Base-by-base conservation (phyloP, 2,797 vertebrate species). In the Australoheros facetus region DNA sequence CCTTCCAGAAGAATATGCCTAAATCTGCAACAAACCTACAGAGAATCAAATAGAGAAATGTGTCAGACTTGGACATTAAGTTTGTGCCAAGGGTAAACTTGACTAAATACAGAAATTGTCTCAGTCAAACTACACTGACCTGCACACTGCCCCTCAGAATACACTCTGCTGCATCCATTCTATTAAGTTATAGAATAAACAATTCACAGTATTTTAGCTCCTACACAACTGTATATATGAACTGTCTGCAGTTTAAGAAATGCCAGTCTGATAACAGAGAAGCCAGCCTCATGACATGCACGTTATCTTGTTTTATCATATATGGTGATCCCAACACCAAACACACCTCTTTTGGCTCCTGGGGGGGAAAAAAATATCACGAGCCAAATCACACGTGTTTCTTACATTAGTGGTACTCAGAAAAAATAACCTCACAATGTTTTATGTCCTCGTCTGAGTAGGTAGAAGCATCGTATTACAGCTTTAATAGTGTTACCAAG, bases 371-470 rank as follows among this genome's bases (percentile, higher is more conserved):
- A 3, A 74, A n/a, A 26, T 4, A 83, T 45, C 58, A 74, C 7
- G 19, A 83, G 79, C 53, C 77, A 75, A 66, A 79, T 81, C 57
- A 76, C 76, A 73, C 71, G 66, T 71, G 70, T 48, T 66, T 0
- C 42, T 45, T 51, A 51, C 64, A 30, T 55, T 37, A 71, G 66
- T 73, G 70, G 16, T 48, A 28, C 39, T 64, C 39, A 1, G 56
- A 60, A 32, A 6, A 54, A 37, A 37, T 34, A 51, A 34, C 51
- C 56, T 26, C 23, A 23, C 8, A 60, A 73, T 9, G 19, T 60
- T 7, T 4, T 21, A 64, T 75, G 57, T 21, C 53, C 34, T 28
- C 10, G 39, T 77, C 23, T 59, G 56, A 79, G 19, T 3, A 37
- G 17, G 34, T 73, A 57, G 19, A 57, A 11, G 37, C 37, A 28